These are phyloP conservation scores for Myrmophylax atrothorax DNA, from an alignment of 2,113 vertebrate species.

Conservation along the genomic window DNA sequence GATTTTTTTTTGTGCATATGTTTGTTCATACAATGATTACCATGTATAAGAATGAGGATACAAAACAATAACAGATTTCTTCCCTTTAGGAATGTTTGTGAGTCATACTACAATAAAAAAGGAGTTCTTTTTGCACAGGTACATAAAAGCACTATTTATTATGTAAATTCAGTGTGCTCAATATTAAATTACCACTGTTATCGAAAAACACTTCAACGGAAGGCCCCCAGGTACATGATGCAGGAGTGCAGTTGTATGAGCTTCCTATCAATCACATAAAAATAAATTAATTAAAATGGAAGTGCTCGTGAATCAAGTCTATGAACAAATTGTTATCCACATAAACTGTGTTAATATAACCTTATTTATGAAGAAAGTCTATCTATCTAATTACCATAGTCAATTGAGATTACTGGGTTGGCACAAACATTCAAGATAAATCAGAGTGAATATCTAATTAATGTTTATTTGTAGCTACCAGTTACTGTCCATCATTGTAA, in stretches of 20 bases:
- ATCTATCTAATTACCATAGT: background rate
- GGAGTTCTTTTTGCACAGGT: background rate
- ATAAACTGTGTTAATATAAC: background rate
- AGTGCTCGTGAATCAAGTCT: background rate
- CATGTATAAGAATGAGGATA: background rate
- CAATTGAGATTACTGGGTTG: slow-evolving; percentile 24
- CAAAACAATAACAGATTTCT: background rate
- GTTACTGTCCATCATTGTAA: background rate
- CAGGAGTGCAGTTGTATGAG: background rate
- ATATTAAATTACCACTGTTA: background rate
- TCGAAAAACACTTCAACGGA: background rate
- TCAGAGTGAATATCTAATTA: background rate
- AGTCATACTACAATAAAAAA: slow-evolving; percentile 21
- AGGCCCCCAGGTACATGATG: background rate
- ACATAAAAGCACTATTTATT: slow-evolving; percentile 3
- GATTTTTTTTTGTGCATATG: background rate
- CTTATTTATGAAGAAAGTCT: slow-evolving; percentile 19
- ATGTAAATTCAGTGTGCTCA: slow-evolving; percentile 11
- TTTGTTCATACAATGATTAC: background rate
- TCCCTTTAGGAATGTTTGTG: background rate
- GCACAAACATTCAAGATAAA: slow-evolving; percentile 16
- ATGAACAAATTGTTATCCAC: background rate
- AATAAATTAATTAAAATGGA: slow-evolving; percentile 27
- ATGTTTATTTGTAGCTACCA: background rate
- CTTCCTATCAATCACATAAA: background rate